phyloP scores from a whole-genome alignment of 2,113 vertebrate species.

The Nerophis ophidion region DNA sequence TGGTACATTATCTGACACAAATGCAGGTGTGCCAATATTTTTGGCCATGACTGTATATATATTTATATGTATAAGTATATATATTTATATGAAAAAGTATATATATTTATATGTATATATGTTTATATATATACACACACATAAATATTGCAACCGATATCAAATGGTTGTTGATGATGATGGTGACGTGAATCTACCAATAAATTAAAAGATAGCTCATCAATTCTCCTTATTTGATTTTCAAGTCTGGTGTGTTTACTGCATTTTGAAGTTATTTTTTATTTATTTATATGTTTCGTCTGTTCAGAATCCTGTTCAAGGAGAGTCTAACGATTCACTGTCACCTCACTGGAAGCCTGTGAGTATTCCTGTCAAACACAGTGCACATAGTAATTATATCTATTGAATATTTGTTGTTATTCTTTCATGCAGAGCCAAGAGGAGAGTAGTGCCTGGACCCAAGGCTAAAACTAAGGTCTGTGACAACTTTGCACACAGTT shows the following conservation, averaged over 20 bases:
- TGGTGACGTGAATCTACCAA: too few species aligned
- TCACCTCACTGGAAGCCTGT: conserved; percentile 76
- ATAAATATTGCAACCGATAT: not conserved
- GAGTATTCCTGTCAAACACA: conserved; percentile 43
- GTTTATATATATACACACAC: too few species aligned
- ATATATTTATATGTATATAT: too few species aligned
- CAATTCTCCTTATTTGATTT: too few species aligned
- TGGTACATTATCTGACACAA: too few species aligned
- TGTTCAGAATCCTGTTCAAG: conserved; percentile 73
- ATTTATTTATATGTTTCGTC: conserved; percentile 4
- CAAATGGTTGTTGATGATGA: too few species aligned
- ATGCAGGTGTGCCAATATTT: too few species aligned
- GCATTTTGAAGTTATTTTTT: not conserved
- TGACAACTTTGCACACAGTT: not conserved
- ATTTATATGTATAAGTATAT: too few species aligned
- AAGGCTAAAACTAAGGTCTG: conserved; percentile 87
- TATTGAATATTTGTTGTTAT: conserved; percentile 9
- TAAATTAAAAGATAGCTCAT: too few species aligned
- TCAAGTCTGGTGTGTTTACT: too few species aligned
- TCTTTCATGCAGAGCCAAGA: conserved; percentile 78
- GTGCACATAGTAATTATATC: not conserved
- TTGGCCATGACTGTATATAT: too few species aligned
- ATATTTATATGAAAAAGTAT: too few species aligned
- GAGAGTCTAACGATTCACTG: conserved; percentile 71
- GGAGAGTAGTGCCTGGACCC: conserved; percentile 82